These are phyloP conservation scores for Caenorhabditis angaria DNA, from an alignment of 2,888 invertebrate species.

Conservation along the genomic window DNA sequence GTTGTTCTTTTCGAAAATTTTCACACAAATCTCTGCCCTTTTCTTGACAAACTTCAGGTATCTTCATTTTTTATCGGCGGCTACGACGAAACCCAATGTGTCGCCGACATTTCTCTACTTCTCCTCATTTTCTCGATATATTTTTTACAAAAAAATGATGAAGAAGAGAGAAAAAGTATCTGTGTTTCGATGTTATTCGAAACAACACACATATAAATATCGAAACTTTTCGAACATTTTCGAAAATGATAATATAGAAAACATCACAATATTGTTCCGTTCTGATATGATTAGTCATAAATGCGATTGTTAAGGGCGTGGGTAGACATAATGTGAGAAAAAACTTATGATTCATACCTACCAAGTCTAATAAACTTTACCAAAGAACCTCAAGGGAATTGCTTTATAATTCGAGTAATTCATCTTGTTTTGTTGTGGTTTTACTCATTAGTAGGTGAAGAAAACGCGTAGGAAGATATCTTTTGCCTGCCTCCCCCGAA, in stretches of 20 bases:
- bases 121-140: not conserved
- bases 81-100: not conserved
- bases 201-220: not conserved
- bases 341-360: no score
- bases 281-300: not conserved
- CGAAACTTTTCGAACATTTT: not conserved
- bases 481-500: not conserved
- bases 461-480: conserved; percentile 2
- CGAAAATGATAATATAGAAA: no score
- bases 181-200: not conserved
- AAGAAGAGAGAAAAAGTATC: not conserved
- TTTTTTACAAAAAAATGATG: not conserved
- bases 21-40: not conserved
- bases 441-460: not conserved
- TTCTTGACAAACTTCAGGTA: not conserved
- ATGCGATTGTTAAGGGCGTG: not conserved
- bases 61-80: not conserved
- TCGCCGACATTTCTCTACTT: not conserved
- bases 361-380: no score
- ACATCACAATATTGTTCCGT: no score
- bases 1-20: not conserved
- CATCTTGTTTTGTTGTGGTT: not conserved
- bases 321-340: no score
- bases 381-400: not conserved
- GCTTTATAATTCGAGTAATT: not conserved